Evolutionary conservation across 2,888 invertebrate genomes (phyloP), one percentile per base, ranked within the genome.

Genomic region (Schrankia costaestrigalis): DNA sequence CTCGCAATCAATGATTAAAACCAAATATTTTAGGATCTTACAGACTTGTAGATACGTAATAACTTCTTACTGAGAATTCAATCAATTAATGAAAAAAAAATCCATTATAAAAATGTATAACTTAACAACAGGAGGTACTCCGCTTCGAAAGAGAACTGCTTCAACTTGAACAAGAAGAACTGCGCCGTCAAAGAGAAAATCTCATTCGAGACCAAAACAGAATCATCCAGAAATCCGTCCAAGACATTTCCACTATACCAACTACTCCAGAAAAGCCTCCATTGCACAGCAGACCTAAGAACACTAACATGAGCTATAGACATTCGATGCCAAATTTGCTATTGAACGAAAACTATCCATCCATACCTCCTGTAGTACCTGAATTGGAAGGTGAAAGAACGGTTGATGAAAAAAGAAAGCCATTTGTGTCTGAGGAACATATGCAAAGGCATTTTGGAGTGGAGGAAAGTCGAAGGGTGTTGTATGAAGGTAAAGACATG

Each of bases 111-210:
- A n/a, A n/a, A n/a, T n/a, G n/a, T n/a, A n/a, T n/a, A 26, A 17
- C 8, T 13, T 3, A 40, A 52, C 52, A 61, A 47, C 71, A 91
- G 91, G 92, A 94, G 73, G 93, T 94, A 11, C 86, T 94, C 17
- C 92, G 94, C 48, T 94, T 94, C 45, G 94, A 95, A 78, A 90
- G 94, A 25, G 94, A 95, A 75, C 83, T 95, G 1, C 73, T 94
- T 3, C 94, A 95, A 69, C 73, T 93, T 26, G 94, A 95, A 66
- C 93, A 93, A 70, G 94, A 94, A 67, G 94, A 94, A 65, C 64
- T 94, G 7, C 91, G 93, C 47, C 87, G 94, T 2, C 93, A 94
- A 63, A 88, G 93, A 7, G 94, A 93, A 57, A 94, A 93, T 66
- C 78, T 94, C 6, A 79, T 93, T 11, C 89, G 92, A 23, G 93